Evolutionary conservation across 2,113 vertebrate genomes (phyloP).

Genomic region (Charina bottae): DNA sequence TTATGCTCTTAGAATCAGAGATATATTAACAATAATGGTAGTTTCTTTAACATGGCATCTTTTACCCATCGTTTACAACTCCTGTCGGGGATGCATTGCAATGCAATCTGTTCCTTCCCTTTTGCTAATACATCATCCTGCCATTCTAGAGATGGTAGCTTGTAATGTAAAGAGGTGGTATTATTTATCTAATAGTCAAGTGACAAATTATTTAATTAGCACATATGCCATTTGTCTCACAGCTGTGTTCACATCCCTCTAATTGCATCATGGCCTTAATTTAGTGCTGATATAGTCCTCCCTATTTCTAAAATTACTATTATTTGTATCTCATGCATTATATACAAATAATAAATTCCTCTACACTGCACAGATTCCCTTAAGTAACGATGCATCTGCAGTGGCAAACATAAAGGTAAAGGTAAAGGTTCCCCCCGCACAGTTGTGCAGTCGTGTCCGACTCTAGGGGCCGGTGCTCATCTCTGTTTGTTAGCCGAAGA

Average conservation of each 20-base stretch:
- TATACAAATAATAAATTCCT: conserved; percentile 59
- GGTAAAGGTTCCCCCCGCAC: too few relatives aligned
- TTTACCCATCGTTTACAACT: conserved; percentile 9
- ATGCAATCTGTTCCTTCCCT: conserved; percentile 52
- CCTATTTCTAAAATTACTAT: conserved; percentile 72
- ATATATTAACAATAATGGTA: conserved; percentile 48
- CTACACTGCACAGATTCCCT: conserved; percentile 14
- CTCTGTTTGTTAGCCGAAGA: too few relatives aligned
- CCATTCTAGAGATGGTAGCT: conserved; percentile 63
- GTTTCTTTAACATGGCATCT: conserved; percentile 40
- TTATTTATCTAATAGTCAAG: conserved; percentile 81
- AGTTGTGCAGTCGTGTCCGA: too few relatives aligned
- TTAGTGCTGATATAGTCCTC: conserved; percentile 74
- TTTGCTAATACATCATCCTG: conserved; percentile 67
- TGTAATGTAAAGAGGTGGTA: conserved; percentile 72
- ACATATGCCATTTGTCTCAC: conserved; percentile 78
- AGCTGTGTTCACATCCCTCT: conserved; percentile 77
- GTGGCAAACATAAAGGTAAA: not conserved
- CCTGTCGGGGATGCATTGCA: conserved; percentile 41
- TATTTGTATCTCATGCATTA: conserved; percentile 61
- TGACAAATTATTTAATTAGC: conserved; percentile 87
- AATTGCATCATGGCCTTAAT: conserved; percentile 79
- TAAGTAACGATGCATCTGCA: not conserved
- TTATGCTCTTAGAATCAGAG: conserved; percentile 15
- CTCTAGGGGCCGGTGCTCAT: too few relatives aligned